These are phyloP conservation scores for Sepiola atlantica DNA, from an alignment of 2,888 invertebrate genomes.

Conservation along the genomic window DNA sequence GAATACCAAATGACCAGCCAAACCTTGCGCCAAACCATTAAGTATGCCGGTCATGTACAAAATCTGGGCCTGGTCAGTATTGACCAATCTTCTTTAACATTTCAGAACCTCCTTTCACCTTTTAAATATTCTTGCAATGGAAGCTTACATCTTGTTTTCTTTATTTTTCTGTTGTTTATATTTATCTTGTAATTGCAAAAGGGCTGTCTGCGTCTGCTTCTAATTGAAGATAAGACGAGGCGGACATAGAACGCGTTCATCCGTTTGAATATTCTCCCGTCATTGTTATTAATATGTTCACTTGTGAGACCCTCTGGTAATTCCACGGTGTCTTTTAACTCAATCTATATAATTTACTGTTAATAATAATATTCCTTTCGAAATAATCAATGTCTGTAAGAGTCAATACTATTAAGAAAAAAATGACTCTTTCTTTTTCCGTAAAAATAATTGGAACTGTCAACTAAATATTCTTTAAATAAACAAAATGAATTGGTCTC, in stretches of 20 bases:
- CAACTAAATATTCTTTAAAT: no score
- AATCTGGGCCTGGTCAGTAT: not conserved
- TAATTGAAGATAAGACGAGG: not conserved
- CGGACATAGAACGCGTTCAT: not conserved
- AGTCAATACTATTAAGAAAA: no score
- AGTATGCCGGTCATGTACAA: slow-evolving; percentile 11
- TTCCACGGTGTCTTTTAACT: no score
- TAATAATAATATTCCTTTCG: no score
- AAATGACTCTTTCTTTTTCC: no score
- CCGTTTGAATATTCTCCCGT: not conserved
- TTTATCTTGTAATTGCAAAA: not conserved
- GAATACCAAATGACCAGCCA: not conserved
- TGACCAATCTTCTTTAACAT: not conserved
- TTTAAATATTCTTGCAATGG: slow-evolving; percentile 1
- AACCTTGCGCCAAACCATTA: not conserved
- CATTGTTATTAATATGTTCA: not conserved
- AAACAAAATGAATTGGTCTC: no score
- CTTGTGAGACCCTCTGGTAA: no score
- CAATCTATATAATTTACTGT: no score
- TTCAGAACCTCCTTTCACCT: not conserved
- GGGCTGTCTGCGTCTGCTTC: not conserved
- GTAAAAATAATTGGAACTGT: no score
- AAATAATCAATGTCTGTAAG: no score
- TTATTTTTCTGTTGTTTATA: no score
- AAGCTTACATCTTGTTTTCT: not conserved